Evolutionary conservation across 2,888 invertebrate species (phyloP).

Genomic region (Notodonta dromedarius): DNA sequence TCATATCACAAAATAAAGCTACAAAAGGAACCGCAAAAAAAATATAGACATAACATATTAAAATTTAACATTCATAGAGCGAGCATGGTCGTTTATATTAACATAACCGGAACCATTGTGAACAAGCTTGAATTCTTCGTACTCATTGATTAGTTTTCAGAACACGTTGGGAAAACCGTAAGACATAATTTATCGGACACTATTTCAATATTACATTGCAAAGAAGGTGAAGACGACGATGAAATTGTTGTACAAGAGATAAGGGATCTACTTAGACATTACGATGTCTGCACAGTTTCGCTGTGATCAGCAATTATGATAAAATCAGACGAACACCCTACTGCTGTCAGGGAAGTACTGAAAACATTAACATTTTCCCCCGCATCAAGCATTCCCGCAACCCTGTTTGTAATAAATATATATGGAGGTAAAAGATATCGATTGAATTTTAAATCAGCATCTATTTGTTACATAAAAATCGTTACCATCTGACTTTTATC

Average conservation of each 20-base stretch:
- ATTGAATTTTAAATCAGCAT: slow-evolving; percentile 62
- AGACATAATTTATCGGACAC: not conserved
- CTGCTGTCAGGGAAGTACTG: slow-evolving; percentile 38
- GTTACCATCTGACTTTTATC: slow-evolving; percentile 59
- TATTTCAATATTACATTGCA: not conserved
- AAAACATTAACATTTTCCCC: slow-evolving; percentile 56
- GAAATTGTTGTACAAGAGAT: not conserved
- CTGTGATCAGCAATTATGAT: slow-evolving; percentile 13
- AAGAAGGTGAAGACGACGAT: not conserved
- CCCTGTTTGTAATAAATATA: slow-evolving; percentile 71
- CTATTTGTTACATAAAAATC: slow-evolving; percentile 61
- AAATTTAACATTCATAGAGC: slow-evolving; percentile 37
- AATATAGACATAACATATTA: not conserved
- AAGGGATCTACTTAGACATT: not conserved
- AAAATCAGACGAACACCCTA: slow-evolving; percentile 37
- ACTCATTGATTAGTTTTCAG: slow-evolving; percentile 29
- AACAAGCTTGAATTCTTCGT: slow-evolving; percentile 29
- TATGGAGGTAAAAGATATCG: slow-evolving; percentile 68
- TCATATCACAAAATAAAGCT: not conserved
- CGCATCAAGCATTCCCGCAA: slow-evolving; percentile 47
- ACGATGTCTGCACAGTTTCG: not conserved
- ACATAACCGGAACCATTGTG: slow-evolving; percentile 42
- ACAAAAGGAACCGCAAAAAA: not conserved
- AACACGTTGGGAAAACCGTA: slow-evolving; percentile 32
- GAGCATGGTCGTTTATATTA: slow-evolving; percentile 40